Evolutionary conservation across 2,888 invertebrate species (phyloP).

Genomic region (Hirtodrosophila histrioides): DNA sequence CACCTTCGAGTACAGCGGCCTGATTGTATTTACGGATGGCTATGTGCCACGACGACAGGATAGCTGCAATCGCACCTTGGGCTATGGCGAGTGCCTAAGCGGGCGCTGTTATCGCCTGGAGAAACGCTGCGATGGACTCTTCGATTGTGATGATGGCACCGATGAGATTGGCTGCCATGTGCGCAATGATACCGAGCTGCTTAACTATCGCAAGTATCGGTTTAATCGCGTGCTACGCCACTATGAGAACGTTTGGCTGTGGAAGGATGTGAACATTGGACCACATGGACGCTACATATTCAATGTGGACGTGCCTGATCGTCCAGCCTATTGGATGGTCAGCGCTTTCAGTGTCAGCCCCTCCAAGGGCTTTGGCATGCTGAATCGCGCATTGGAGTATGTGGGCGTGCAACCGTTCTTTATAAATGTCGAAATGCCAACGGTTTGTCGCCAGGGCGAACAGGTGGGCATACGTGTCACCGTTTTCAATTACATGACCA

Average conservation of each 20-base stretch:
- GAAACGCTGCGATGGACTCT: constrained; percentile 91
- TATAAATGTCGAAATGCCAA: constrained; percentile 97
- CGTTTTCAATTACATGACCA: constrained; percentile 96
- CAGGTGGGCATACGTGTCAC: constrained; percentile 96
- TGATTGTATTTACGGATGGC: constrained; percentile 96
- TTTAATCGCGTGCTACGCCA: constrained; percentile 95
- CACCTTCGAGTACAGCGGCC: constrained; percentile 95
- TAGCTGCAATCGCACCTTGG: constrained; percentile 89
- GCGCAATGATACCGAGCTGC: constrained; percentile 88
- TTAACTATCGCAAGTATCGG: constrained; percentile 90
- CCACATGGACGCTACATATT: constrained; percentile 95
- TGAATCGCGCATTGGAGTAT: constrained; percentile 92
- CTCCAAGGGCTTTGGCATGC: constrained; percentile 93
- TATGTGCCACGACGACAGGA: constrained; percentile 88
- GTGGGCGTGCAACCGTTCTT: constrained; percentile 96
- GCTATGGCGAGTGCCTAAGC: constrained; percentile 91
- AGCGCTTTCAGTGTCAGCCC: constrained; percentile 96
- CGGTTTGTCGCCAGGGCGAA: constrained; percentile 93
- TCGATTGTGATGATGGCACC: constrained; percentile 93
- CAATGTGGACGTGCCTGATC: constrained; percentile 92
- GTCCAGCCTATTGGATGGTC: constrained; percentile 96
- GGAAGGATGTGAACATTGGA: constrained; percentile 96
- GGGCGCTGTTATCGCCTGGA: constrained; percentile 91
- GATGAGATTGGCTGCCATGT: constrained; percentile 91
- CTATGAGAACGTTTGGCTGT: constrained; percentile 97